Evolutionary conservation across 2,888 invertebrate species (phyloP).

Genomic region (Lasiommata megera): DNA sequence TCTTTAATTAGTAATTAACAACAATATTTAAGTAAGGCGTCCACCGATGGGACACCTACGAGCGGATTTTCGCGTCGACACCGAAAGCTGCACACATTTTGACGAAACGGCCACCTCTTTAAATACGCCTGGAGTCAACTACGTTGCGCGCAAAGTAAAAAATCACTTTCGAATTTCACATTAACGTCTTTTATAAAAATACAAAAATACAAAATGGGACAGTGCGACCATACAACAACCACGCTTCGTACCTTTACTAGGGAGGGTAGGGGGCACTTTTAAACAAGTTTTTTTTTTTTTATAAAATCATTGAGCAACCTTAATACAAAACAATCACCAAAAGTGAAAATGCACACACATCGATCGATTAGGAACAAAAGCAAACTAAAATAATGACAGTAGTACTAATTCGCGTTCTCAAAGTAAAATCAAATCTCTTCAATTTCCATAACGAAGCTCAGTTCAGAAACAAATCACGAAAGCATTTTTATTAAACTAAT

Average conservation of each 20-base stretch:
- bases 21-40: not conserved
- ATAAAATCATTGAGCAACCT: slow-evolving; percentile 74
- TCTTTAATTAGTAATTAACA: not conserved
- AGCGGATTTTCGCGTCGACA: not conserved
- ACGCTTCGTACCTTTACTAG: slow-evolving; percentile 63
- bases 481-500: slow-evolving; percentile 22
- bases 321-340: slow-evolving; percentile 58
- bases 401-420: not conserved
- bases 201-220: slow-evolving; percentile 82
- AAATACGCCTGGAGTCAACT: slow-evolving; percentile 40
- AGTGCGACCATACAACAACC: slow-evolving; percentile 69
- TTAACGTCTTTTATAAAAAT: slow-evolving; percentile 79
- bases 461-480: not conserved
- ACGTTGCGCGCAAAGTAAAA: slow-evolving; percentile 74
- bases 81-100: slow-evolving; percentile 1
- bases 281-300: slow-evolving; percentile 44
- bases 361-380: slow-evolving; percentile 34
- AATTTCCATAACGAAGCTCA: not conserved
- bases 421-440: not conserved
- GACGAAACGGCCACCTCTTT: slow-evolving; percentile 2
- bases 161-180: slow-evolving; percentile 72
- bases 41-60: not conserved
- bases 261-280: slow-evolving; percentile 63
- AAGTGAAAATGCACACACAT: slow-evolving; percentile 54
- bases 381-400: slow-evolving; percentile 16